These are phyloP conservation scores for Scopus umbretta DNA, from an alignment of 2,113 vertebrate species.

Conservation along the genomic window DNA sequence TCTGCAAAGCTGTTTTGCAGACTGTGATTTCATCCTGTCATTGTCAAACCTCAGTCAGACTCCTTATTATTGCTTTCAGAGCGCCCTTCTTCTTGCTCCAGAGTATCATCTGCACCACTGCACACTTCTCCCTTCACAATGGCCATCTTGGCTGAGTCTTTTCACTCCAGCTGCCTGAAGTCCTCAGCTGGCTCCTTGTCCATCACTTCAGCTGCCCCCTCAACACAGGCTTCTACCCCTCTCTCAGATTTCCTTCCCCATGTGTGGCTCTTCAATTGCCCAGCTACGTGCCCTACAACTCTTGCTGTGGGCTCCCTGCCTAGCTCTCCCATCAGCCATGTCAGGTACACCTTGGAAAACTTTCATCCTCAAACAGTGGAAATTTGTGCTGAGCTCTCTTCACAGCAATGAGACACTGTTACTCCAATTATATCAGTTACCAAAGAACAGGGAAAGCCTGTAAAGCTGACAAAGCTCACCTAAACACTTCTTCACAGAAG, in stretches of 20 bases:
- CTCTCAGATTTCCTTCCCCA: background rate
- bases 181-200: background rate
- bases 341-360: background rate
- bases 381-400: background rate
- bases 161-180: background rate
- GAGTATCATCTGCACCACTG: background rate
- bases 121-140: background rate
- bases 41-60: background rate
- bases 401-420: background rate
- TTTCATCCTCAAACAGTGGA: background rate
- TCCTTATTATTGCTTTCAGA: background rate
- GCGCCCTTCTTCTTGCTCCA: background rate
- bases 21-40: background rate
- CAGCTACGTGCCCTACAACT: background rate
- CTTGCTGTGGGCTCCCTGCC: background rate
- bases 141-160: background rate
- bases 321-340: background rate
- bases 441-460: background rate
- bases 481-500: background rate
- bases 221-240: background rate
- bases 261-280: background rate
- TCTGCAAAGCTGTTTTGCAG: background rate
- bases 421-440: background rate
- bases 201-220: background rate
- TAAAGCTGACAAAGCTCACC: background rate